A percentile compares a stretch with the other conserved stretches of the same genome.
These are phyloP conservation scores for Spea multiplicata DNA, from an alignment of 2,113 vertebrate genomes.

Conservation along the genomic window DNA sequence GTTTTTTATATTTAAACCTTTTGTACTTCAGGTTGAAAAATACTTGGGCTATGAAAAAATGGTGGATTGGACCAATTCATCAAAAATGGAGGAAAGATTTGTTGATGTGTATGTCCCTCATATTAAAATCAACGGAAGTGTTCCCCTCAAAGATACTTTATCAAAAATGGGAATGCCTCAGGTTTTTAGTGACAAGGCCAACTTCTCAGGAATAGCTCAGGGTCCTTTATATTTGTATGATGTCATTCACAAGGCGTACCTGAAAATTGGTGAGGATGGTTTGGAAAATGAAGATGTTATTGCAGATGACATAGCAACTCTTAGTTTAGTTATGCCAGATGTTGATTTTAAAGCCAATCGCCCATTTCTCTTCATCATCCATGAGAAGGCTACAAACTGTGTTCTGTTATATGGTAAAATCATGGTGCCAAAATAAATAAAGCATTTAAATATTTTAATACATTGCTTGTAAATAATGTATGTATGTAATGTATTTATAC, in stretches of 20 bases:
- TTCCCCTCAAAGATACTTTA: constrained; percentile 1
- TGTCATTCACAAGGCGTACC: not conserved
- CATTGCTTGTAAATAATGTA: too few species aligned
- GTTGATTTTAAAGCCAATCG: not conserved
- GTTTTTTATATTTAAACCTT: not conserved
- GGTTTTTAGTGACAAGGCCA: constrained; percentile 14
- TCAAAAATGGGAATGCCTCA: constrained; percentile 14
- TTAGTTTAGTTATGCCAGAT: not conserved
- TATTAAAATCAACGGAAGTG: constrained; percentile 9
- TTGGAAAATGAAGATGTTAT: not conserved
- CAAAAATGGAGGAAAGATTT: not conserved
- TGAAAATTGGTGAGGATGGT: constrained; percentile 17
- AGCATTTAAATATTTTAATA: not conserved
- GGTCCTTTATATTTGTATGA: not conserved
- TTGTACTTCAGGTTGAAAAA: constrained; percentile 8
- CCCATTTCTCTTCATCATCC: constrained; percentile 4
- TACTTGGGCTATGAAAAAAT: not conserved
- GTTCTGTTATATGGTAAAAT: constrained; percentile 4
- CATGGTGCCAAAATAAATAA: not conserved
- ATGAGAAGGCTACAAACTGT: not conserved
- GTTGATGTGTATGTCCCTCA: constrained; percentile 3
- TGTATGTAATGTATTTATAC: too few species aligned
- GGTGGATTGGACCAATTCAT: constrained; percentile 1
- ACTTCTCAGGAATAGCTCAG: not conserved
- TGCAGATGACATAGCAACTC: not conserved